These are phyloP conservation scores for Phalloptychus januarius DNA, from an alignment of 2,797 vertebrate species.

Conservation along the genomic window DNA sequence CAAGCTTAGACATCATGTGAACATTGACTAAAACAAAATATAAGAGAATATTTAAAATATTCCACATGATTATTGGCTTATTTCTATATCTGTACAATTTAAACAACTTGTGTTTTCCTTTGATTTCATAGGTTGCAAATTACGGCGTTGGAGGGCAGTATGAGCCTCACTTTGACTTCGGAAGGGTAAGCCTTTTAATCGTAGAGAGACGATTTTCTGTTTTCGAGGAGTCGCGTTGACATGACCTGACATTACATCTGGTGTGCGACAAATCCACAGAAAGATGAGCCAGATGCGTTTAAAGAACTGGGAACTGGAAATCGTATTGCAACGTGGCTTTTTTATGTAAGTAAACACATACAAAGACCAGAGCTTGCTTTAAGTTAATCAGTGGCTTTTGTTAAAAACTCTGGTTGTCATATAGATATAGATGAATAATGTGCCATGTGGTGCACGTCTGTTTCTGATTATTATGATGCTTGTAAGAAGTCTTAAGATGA, in stretches of 20 bases:
- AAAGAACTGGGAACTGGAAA: slow-evolving; percentile 98
- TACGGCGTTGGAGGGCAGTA: slow-evolving; percentile 91
- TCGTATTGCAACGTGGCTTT: slow-evolving; percentile 97
- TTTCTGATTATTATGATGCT: background rate
- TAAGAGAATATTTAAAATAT: background rate
- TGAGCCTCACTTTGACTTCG: slow-evolving; percentile 91
- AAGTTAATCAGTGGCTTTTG: background rate
- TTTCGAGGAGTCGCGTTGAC: background rate
- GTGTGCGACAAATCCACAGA: slow-evolving; percentile 79
- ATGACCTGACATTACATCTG: slow-evolving; percentile 5
- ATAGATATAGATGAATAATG: background rate
- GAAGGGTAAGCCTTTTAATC: slow-evolving; percentile 76
- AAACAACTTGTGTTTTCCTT: slow-evolving; percentile 23
- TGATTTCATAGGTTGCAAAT: slow-evolving; percentile 85
- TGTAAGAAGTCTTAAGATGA: background rate
- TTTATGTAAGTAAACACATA: slow-evolving; percentile 87
- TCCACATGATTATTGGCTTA: background rate
- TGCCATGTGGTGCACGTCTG: background rate
- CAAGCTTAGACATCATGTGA: background rate
- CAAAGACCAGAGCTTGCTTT: background rate
- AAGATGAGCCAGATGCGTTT: slow-evolving; percentile 99
- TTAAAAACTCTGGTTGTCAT: background rate
- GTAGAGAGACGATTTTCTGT: background rate
- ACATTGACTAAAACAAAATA: background rate
- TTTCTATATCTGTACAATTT: background rate